Conservation (phyloP, 1,140 invertebrate species). For the Phymorhynchus buccinoides region DNA sequence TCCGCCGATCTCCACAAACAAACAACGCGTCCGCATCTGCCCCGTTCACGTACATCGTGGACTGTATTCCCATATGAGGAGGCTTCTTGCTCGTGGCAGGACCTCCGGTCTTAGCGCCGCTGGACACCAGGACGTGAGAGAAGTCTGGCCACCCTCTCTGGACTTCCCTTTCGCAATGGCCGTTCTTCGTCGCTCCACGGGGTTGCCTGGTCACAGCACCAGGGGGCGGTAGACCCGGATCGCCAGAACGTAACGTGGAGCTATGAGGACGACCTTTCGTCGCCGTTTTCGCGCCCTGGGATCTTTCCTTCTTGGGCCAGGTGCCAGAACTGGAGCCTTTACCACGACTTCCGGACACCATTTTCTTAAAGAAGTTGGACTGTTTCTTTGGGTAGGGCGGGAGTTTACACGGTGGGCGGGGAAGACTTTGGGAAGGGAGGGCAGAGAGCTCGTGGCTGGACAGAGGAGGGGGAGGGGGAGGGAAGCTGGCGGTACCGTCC, state of each 20-base stretch:
- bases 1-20: not conserved
- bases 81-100: not conserved
- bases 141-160: not conserved
- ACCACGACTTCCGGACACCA: not conserved
- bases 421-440: not conserved
- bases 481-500: not conserved
- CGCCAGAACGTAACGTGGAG: not conserved
- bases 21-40: not conserved
- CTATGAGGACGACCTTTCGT: not conserved
- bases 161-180: not conserved
- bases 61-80: not conserved
- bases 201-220: not conserved
- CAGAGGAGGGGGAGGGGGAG: not conserved
- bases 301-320: not conserved
- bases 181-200: no score
- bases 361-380: not conserved
- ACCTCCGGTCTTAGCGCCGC: not conserved
- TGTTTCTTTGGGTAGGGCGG: not conserved
- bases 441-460: not conserved
- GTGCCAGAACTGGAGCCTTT: not conserved
- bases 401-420: not conserved
- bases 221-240: not conserved
- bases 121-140: not conserved
- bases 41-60: not conserved
- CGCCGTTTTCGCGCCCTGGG: not conserved